These are phyloP conservation scores for Ectropis crepuscularia DNA, from an alignment of 2,888 invertebrate genomes.

Conservation along the genomic window DNA sequence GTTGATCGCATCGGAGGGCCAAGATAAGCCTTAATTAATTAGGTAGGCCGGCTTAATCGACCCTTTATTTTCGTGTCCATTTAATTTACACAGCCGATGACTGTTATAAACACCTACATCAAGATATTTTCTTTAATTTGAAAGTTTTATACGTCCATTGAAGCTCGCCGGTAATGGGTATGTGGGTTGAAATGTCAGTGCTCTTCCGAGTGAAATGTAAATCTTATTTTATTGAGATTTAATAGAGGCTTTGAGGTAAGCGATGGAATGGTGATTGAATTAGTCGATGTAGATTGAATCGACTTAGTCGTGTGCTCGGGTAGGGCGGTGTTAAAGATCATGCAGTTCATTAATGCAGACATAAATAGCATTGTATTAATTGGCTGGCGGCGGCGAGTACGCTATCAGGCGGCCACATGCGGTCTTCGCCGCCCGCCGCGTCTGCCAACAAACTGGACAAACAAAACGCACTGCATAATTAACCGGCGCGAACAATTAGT, in stretches of 20 bases:
- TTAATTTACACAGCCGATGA: slow-evolving; percentile 69
- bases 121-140: slow-evolving; percentile 61
- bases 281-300: slow-evolving; percentile 36
- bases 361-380: slow-evolving; percentile 44
- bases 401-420: slow-evolving; percentile 42
- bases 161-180: slow-evolving; percentile 38
- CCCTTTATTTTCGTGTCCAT: slow-evolving; percentile 68
- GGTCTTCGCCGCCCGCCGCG: slow-evolving; percentile 36
- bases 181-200: slow-evolving; percentile 37
- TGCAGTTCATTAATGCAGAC: slow-evolving; percentile 37
- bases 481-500: slow-evolving; percentile 77
- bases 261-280: slow-evolving; percentile 39
- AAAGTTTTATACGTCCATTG: slow-evolving; percentile 53
- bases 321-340: slow-evolving; percentile 41
- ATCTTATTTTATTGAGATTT: slow-evolving; percentile 39
- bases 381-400: slow-evolving; percentile 36
- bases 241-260: slow-evolving; percentile 37
- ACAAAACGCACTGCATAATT: slow-evolving; percentile 69
- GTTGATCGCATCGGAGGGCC: slow-evolving; percentile 60
- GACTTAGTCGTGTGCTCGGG: slow-evolving; percentile 31
- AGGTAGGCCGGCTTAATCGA: slow-evolving; percentile 66
- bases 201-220: slow-evolving; percentile 39
- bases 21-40: slow-evolving; percentile 73
- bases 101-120: slow-evolving; percentile 69
- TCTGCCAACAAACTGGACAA: slow-evolving; percentile 54